These are phyloP conservation scores for Pogoniulus pusillus DNA, from an alignment of 2,797 vertebrate genomes.

Conservation along the genomic window DNA sequence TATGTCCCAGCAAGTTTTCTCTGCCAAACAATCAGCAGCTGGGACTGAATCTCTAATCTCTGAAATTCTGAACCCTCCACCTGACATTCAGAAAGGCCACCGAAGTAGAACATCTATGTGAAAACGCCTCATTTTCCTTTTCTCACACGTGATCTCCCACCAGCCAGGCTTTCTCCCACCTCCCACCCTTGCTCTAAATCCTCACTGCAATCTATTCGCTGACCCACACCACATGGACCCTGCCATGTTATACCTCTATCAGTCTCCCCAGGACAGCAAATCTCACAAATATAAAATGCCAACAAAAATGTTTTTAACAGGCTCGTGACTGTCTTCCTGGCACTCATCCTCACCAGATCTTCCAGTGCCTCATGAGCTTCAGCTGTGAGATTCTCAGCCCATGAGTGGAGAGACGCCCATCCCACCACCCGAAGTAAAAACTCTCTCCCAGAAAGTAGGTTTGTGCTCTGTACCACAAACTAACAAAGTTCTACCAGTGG, in stretches of 20 bases:
- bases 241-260: accelerated
- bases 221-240: not conserved
- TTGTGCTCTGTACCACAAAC: not conserved
- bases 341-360: not conserved
- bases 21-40: not conserved
- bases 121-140: not conserved
- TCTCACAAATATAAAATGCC: not conserved
- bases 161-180: not conserved
- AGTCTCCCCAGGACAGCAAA: not conserved
- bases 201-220: accelerated
- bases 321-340: not conserved
- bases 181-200: not conserved
- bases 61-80: not conserved
- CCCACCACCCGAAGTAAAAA: not conserved
- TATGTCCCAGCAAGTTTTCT: not conserved
- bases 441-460: not conserved
- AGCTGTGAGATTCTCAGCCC: not conserved
- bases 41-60: not conserved
- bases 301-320: not conserved
- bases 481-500: not conserved
- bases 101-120: not conserved
- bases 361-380: not conserved
- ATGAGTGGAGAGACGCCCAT: accelerated
- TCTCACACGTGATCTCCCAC: accelerated
- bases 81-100: not conserved